phyloP scores from a whole-genome alignment of 2,888 invertebrate genomes.

The Yponomeuta malinellus region DNA sequence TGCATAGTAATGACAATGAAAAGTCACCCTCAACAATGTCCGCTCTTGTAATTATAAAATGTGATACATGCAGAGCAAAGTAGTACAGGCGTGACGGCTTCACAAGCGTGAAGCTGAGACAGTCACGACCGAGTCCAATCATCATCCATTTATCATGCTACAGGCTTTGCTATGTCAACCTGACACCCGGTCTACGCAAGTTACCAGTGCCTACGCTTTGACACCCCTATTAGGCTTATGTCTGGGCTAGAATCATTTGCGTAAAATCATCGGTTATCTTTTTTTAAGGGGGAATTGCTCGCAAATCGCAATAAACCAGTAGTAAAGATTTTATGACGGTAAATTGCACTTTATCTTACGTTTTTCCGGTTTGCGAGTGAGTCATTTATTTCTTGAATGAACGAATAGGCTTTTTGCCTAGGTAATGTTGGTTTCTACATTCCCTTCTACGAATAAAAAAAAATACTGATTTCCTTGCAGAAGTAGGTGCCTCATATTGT shows the following conservation, averaged over 20 bases:
- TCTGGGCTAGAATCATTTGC: not conserved
- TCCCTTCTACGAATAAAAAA: too few relatives aligned
- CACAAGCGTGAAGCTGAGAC: not conserved
- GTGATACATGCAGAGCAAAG: not conserved
- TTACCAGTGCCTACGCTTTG: too few relatives aligned
- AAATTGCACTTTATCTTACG: not conserved
- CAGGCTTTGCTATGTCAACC: not conserved
- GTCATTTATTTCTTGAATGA: not conserved
- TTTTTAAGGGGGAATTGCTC: not conserved
- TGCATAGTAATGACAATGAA: constrained; percentile 5
- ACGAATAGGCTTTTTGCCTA: too few relatives aligned
- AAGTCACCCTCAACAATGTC: not conserved
- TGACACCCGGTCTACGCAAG: not conserved
- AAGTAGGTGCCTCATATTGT: not conserved
- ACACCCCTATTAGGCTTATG: too few relatives aligned
- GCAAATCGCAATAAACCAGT: too few relatives aligned
- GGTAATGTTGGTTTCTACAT: not conserved
- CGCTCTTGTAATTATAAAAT: not conserved
- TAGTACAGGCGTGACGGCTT: not conserved
- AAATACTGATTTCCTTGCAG: not conserved
- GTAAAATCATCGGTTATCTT: not conserved
- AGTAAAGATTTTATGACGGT: too few relatives aligned
- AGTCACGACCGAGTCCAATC: constrained; percentile 30
- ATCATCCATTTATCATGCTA: constrained; percentile 24
- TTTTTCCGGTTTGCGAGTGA: not conserved